A percentile compares a stretch with the other conserved stretches of the same genome.
Evolutionary conservation across 2,888 invertebrate species (phyloP).

Genomic region (Antheraea assamensis): DNA sequence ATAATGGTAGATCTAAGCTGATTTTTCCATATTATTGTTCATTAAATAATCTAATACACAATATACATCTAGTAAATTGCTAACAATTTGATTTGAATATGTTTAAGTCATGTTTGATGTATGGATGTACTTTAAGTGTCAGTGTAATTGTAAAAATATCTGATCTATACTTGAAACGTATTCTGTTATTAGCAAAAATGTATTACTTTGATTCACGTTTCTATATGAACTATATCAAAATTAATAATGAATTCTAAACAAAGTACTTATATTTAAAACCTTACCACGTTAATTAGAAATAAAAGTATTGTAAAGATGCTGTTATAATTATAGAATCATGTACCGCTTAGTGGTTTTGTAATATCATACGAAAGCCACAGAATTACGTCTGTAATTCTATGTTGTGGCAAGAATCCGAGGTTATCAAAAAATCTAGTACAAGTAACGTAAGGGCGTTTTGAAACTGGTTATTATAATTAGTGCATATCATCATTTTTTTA

Average conservation of each 20-base stretch:
- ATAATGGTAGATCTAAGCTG: too few relatives aligned
- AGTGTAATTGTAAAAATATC: too few relatives aligned
- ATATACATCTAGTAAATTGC: too few relatives aligned
- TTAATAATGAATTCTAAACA: not conserved
- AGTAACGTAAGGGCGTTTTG: not conserved
- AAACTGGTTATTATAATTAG: not conserved
- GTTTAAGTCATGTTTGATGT: too few relatives aligned
- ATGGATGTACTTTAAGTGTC: too few relatives aligned
- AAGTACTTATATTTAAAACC: not conserved
- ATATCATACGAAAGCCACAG: conserved; percentile 12
- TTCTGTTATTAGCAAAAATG: too few relatives aligned
- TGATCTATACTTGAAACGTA: too few relatives aligned
- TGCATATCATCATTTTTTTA: not conserved
- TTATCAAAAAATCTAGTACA: not conserved
- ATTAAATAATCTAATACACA: too few relatives aligned
- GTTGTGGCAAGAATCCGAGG: conserved; percentile 7
- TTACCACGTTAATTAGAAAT: not conserved
- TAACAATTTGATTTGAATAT: too few relatives aligned
- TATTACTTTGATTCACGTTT: too few relatives aligned
- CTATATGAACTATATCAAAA: too few relatives aligned
- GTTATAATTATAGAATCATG: conserved; percentile 8
- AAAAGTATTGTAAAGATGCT: conserved; percentile 3
- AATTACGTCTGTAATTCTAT: not conserved
- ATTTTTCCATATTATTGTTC: too few relatives aligned
- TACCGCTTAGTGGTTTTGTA: conserved; percentile 12